These are phyloP conservation scores for Cetoscarus ocellatus DNA, from an alignment of 2,797 vertebrate species.

Conservation along the genomic window DNA sequence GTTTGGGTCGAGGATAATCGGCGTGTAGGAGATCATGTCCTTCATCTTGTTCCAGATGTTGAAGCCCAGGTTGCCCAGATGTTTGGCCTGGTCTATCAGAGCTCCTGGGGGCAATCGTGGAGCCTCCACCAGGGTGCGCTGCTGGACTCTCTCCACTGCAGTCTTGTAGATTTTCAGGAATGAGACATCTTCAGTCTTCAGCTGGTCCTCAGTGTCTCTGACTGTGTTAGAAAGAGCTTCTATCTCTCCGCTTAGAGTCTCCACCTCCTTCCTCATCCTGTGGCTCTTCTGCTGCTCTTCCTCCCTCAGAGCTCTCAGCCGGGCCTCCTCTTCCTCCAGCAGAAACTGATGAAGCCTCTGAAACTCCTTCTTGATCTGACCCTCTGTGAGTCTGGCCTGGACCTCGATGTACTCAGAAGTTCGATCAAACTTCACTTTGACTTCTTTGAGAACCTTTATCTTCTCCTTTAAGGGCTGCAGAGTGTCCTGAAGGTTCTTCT, in stretches of 20 bases:
- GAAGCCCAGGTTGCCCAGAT: too few species aligned
- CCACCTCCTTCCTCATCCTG: not conserved
- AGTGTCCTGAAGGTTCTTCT: too few species aligned
- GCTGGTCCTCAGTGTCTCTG: not conserved
- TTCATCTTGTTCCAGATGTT: too few species aligned
- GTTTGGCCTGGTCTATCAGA: not conserved
- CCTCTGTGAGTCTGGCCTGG: not conserved
- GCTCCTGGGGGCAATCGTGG: too few species aligned
- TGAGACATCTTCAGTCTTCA: too few species aligned
- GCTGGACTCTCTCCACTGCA: not conserved
- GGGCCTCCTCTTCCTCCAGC: too few species aligned
- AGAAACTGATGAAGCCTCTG: too few species aligned
- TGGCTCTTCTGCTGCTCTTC: slow-evolving; percentile 1
- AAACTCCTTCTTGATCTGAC: not conserved
- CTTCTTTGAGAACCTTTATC: not conserved
- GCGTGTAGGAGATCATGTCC: not conserved
- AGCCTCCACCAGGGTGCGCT: too few species aligned
- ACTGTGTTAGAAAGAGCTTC: not conserved
- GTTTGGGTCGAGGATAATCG: not conserved
- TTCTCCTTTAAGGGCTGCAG: not conserved
- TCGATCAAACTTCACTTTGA: too few species aligned
- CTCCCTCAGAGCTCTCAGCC: not conserved
- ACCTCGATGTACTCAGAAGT: not conserved
- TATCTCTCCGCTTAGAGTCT: not conserved
- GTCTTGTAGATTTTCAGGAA: too few species aligned